Evolutionary conservation across 2,797 vertebrate genomes (phyloP).

Genomic region (Cryptoblepharus egeriae): DNA sequence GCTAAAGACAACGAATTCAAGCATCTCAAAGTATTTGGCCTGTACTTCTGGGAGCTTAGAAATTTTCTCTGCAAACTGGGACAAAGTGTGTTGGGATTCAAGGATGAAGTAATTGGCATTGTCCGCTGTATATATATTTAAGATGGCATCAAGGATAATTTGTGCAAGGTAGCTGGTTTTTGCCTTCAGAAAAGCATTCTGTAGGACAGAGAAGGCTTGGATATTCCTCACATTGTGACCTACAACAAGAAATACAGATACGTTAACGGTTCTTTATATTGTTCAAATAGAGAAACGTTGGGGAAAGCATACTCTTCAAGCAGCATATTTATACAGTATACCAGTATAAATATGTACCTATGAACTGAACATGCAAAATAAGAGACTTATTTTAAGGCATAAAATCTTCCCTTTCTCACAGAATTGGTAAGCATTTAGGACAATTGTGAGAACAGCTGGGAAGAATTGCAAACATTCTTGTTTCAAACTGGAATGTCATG

Average conservation of each 20-base stretch:
- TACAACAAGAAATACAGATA: constrained; percentile 69
- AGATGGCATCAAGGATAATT: constrained; percentile 93
- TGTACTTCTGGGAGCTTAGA: constrained; percentile 91
- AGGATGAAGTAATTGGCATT: constrained; percentile 97
- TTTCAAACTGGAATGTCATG: too few species aligned
- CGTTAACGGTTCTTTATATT: constrained; percentile 44
- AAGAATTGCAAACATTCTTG: too few species aligned
- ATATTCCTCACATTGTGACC: constrained; percentile 95
- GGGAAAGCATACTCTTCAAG: background rate
- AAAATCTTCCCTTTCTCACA: background rate
- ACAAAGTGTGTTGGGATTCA: constrained; percentile 95
- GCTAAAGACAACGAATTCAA: constrained; percentile 95
- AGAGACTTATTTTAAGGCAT: background rate
- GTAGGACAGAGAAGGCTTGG: constrained; percentile 95
- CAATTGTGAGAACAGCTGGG: background rate
- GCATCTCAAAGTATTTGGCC: constrained; percentile 94
- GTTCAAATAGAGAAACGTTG: background rate
- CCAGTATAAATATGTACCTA: background rate
- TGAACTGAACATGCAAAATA: background rate
- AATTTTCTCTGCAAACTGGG: constrained; percentile 95
- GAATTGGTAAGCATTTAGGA: background rate
- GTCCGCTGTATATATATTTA: constrained; percentile 92
- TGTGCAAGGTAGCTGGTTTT: constrained; percentile 91
- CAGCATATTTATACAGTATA: background rate
- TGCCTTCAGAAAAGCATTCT: constrained; percentile 94